Evolutionary conservation across 1,140 invertebrate species (phyloP).

Genomic region (Phymastichus coffea): DNA sequence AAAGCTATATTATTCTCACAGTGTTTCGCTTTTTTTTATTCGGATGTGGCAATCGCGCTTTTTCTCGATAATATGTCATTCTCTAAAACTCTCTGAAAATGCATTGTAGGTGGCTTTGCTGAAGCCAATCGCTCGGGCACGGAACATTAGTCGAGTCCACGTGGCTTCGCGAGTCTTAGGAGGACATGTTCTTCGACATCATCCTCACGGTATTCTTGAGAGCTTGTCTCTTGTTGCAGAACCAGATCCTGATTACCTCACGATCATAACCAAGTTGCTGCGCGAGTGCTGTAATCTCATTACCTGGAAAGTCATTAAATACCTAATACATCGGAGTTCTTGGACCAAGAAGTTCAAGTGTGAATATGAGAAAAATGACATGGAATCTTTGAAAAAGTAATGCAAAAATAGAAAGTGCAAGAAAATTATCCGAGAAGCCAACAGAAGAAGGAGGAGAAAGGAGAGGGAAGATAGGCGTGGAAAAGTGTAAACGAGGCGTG

Average conservation of each 20-base stretch:
- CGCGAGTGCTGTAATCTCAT: constrained; percentile 93
- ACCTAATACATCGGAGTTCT: no score
- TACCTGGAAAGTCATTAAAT: constrained; percentile 75
- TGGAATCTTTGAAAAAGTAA: no score
- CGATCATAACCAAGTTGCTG: constrained; percentile 94
- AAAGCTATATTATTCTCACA: constrained; percentile 29
- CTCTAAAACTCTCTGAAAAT: no score
- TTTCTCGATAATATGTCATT: no score
- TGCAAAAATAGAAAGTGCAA: no score
- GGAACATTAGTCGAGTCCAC: constrained; percentile 21
- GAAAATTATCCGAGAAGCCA: no score
- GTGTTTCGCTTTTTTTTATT: no score
- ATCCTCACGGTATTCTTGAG: constrained; percentile 92
- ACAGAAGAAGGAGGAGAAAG: constrained; percentile 14
- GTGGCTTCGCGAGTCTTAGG: constrained; percentile 40
- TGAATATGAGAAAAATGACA: no score
- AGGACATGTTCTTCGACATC: constrained; percentile 78
- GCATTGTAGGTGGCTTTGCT: no score
- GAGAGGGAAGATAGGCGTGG: not conserved
- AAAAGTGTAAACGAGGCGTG: not conserved
- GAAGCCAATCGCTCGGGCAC: no score
- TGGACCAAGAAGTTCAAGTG: no score
- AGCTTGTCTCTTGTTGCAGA: constrained; percentile 97
- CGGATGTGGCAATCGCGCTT: constrained; percentile 8
- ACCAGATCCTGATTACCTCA: constrained; percentile 98